Base-by-base conservation (phyloP, 1,140 invertebrate species). In the Panagrolaimus sp. region DNA sequence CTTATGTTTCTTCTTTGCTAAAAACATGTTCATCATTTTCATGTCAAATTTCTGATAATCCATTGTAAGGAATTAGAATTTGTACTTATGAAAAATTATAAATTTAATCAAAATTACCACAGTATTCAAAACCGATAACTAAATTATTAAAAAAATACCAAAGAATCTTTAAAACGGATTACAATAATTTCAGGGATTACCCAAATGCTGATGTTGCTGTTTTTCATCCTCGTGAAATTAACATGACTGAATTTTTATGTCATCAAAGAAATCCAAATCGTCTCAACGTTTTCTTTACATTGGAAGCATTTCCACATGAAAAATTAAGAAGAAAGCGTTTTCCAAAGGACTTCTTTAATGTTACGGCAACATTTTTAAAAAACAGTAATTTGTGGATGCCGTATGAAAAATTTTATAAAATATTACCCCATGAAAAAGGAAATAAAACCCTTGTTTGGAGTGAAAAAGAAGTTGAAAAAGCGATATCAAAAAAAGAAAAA, bases 281-380 rank as follows among this genome's bases (percentile, higher is more conserved):
- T 12, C 52, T 58, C 2, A 58, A 58, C 28, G 52, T 58, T 21
- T 58, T 58, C 5, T 58, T 26, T 8, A 26, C 52, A 5, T 4
- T 58, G 52, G 52, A 58, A 58, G 17, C 52, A 21, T 58, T 28
- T 10, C 52, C 52, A 1, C 21, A 58, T 58, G 52, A 58, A 58
- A 58, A 58, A 21, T n/a, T 58, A 12, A 17, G 12, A 14, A 12
- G n/a, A 58, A 58, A 58, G 17, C 52, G 28, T 21, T 58, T 58
- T 26, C 52, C 52, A 5, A 21, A 12, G 0, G 52, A 58, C 5
- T 58, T 58, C 17, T 58, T 58, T 17, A 58, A 58, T 21, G 14
- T 58, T 58, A 10, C 52, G 8, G 28, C 28, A 28, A 21, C 52
- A 4, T 58, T 21, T 17, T 28, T 21, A 58, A 21, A n/a, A 28